Conservation (phyloP, 37 sponge, comb jelly and placozoan species). For the Hexactinellida sp. region DNA sequence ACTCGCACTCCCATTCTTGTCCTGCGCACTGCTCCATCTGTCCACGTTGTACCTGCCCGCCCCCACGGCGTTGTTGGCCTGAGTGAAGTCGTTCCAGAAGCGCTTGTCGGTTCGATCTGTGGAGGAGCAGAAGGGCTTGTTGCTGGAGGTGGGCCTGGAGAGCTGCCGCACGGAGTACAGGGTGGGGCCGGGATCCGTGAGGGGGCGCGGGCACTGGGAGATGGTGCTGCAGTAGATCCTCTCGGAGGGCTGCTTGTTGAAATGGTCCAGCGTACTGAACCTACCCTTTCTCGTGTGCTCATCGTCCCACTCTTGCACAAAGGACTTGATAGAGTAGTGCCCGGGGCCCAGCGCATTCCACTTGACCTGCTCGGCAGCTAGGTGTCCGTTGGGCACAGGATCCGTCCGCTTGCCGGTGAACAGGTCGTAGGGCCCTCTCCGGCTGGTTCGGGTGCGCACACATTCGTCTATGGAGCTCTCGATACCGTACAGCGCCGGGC, state of each 20-base stretch:
- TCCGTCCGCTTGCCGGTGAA: conserved; percentile 55
- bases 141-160: conserved; percentile 24
- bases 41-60: conserved; percentile 59
- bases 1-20: conserved; percentile 40
- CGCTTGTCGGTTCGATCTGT: conserved; percentile 23
- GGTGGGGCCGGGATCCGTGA: conserved; percentile 70
- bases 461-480: conserved; percentile 49
- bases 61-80: conserved; percentile 51
- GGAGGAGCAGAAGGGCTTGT: conserved; percentile 37
- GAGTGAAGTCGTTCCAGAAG: conserved; percentile 8
- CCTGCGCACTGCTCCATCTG: conserved; percentile 37
- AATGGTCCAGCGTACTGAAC: conserved; percentile 45
- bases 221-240: conserved; percentile 77
- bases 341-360: conserved; percentile 68
- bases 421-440: conserved; percentile 87
- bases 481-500: conserved; percentile 63
- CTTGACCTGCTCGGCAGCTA: conserved; percentile 24
- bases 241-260: conserved; percentile 68
- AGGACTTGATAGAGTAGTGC: conserved; percentile 48
- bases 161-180: conserved; percentile 25
- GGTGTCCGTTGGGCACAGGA: background rate
- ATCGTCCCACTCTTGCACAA: conserved; percentile 59
- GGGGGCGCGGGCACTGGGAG: conserved; percentile 75
- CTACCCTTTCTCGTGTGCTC: conserved; percentile 49
- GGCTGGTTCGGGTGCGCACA: conserved; percentile 51